Percentiles rank a stretch among this genome's conserved stretches.
These are phyloP conservation scores for Takifugu rubripes DNA, from an alignment of 2,797 vertebrate species.

Conservation along the genomic window DNA sequence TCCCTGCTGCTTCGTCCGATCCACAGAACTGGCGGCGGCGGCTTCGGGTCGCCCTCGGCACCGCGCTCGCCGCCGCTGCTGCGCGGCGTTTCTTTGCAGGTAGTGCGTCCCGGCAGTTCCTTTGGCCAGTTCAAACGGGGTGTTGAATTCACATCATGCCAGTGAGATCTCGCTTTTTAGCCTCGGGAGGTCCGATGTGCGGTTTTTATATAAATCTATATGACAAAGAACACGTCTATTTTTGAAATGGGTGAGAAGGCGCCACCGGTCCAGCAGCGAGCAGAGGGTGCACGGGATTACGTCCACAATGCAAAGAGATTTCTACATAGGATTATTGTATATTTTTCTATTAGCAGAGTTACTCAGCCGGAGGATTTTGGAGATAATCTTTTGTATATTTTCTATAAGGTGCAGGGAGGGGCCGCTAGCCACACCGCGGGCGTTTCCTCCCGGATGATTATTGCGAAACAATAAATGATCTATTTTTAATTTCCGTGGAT, in stretches of 20 bases:
- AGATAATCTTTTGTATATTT: slow-evolving; percentile 81
- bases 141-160: slow-evolving; percentile 60
- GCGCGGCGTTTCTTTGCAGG: slow-evolving; percentile 45
- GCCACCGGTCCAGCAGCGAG: slow-evolving; percentile 50
- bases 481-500: slow-evolving; percentile 56
- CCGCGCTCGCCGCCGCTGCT: slow-evolving; percentile 49
- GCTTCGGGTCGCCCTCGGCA: slow-evolving; percentile 16
- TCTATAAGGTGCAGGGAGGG: slow-evolving; percentile 67
- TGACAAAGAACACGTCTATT: slow-evolving; percentile 72
- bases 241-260: slow-evolving; percentile 71
- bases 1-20: slow-evolving; percentile 29
- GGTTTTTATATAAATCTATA: slow-evolving; percentile 71
- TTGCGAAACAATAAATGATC: slow-evolving; percentile 48
- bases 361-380: slow-evolving; percentile 70
- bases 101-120: slow-evolving; percentile 43
- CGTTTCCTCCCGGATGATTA: slow-evolving; percentile 54
- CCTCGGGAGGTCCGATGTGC: slow-evolving; percentile 36
- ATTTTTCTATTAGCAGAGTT: slow-evolving; percentile 81
- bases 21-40: slow-evolving; percentile 44
- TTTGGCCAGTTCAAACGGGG: slow-evolving; percentile 44
- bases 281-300: slow-evolving; percentile 37
- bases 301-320: slow-evolving; percentile 69
- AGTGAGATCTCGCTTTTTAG: slow-evolving; percentile 60
- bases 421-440: slow-evolving; percentile 34
- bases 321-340: slow-evolving; percentile 80